These are phyloP conservation scores for Parauchenoglanis ngamensis DNA, from an alignment of 2,797 vertebrate species.

Conservation along the genomic window DNA sequence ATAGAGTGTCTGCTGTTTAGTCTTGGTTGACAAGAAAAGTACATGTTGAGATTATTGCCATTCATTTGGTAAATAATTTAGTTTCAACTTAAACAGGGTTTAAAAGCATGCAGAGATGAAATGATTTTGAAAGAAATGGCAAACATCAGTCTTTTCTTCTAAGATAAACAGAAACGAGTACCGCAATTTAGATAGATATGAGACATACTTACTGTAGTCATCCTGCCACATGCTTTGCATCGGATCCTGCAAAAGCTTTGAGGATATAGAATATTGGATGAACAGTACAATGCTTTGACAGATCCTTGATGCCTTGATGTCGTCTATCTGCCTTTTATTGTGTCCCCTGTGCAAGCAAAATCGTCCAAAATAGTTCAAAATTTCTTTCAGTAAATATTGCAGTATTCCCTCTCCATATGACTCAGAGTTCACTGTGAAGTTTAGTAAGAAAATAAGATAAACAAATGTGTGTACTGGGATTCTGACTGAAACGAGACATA, in stretches of 20 bases:
- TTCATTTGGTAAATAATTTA: not conserved
- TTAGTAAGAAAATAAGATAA: conserved; percentile 8
- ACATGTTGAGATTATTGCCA: not conserved
- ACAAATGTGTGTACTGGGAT: not conserved
- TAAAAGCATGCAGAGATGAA: not conserved
- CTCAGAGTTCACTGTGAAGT: not conserved
- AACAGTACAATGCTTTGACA: not conserved
- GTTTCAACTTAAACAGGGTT: not conserved
- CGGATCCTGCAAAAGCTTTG: not conserved
- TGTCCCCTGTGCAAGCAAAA: not conserved
- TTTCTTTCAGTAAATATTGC: conserved; percentile 6
- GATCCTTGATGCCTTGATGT: not conserved
- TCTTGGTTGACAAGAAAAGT: not conserved
- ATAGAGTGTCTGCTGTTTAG: not conserved
- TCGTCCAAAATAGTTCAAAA: not conserved
- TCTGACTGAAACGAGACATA: not conserved
- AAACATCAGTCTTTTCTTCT: not conserved
- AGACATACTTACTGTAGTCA: not conserved
- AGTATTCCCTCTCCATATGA: not conserved
- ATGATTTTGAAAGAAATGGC: not conserved
- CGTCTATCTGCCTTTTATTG: not conserved
- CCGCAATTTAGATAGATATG: not conserved
- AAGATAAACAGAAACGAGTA: not conserved
- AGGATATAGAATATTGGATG: not conserved
- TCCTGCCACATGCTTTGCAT: not conserved